Base-by-base conservation (phyloP, 2,888 invertebrate species). In the Timandra comae region DNA sequence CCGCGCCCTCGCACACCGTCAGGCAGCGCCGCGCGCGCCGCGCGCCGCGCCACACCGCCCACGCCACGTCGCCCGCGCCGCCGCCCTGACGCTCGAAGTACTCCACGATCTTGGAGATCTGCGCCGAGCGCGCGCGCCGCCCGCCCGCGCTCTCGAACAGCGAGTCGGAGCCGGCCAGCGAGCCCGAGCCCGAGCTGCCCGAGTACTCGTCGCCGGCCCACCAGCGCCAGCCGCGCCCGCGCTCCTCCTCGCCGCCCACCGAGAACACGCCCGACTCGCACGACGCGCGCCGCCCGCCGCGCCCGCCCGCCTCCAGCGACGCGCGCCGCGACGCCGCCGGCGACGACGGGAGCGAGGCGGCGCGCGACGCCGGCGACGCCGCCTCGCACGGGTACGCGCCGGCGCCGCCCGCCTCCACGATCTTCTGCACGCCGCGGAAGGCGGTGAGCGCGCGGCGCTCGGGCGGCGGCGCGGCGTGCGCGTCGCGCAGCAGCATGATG, bases 191-290 rank as follows among this genome's bases (percentile, higher is more conserved):
- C 25, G 93, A 93, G 62, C 94, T 94, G 71, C 95, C 95, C 1
- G 95, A 95, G 53, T 63, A 68, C 51, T 68, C 72, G 39, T 65
- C 16, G 20, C 55, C 46, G 46, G 62, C 58, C 19, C 68, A 68
- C 74, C 77, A 68, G 74, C 82, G 81, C 66, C 74, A 71, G 39
- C 68, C 73, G 49, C 56, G 63, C 52, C 75, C 74, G 36, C 89
- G 88, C 43, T 90, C 88, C 64, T 93, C 93, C 64, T 93, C 93
- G 58, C 94, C 94, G 43, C 94, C 92, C 54, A 93, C 94, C 33
- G 94, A 94, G 87, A 94, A 96, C 67, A 96, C 95, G 10, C 96
- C 96, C 50, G 93, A 93, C 71, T 96, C 96, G 68, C 95, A 95
- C 10, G 95, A 95, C 24, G 93, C 95, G 27, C 95, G 88, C 9